Conservation (phyloP, 2,113 vertebrate genomes). For the Fregata magnificens region DNA sequence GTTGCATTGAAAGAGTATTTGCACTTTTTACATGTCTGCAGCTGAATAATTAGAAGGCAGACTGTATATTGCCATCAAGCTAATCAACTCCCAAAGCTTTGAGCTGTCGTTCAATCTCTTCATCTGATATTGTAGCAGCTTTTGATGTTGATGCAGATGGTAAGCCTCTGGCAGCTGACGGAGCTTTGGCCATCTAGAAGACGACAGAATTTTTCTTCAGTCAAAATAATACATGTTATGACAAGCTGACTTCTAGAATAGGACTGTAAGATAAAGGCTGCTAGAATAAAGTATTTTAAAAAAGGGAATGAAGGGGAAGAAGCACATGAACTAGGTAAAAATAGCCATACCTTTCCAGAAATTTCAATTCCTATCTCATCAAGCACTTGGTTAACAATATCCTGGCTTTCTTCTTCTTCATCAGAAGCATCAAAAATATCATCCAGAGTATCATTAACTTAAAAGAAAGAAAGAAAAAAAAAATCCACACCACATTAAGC, state of each 20-base stretch:
- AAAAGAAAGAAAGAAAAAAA: not conserved
- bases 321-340: not conserved
- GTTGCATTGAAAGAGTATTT: slow-evolving; percentile 59
- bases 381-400: slow-evolving; percentile 96
- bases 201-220: not conserved
- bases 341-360: slow-evolving; percentile 86
- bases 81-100: slow-evolving; percentile 95
- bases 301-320: not conserved
- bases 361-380: slow-evolving; percentile 99
- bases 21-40: slow-evolving; percentile 4
- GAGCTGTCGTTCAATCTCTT: slow-evolving; percentile 96
- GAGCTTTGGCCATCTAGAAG: slow-evolving; percentile 92
- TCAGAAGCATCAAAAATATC: slow-evolving; percentile 96
- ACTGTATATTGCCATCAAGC: not conserved
- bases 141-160: slow-evolving; percentile 85
- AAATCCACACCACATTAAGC: not conserved
- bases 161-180: slow-evolving; percentile 85
- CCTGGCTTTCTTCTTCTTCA: slow-evolving; percentile 97
- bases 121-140: slow-evolving; percentile 86
- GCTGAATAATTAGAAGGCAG: slow-evolving; percentile 21
- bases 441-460: slow-evolving; percentile 93
- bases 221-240: not conserved
- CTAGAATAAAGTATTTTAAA: not conserved
- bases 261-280: not conserved
- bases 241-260: not conserved